phyloP scores from a whole-genome alignment of 2,797 vertebrate species.

The Lacerta agilis region DNA sequence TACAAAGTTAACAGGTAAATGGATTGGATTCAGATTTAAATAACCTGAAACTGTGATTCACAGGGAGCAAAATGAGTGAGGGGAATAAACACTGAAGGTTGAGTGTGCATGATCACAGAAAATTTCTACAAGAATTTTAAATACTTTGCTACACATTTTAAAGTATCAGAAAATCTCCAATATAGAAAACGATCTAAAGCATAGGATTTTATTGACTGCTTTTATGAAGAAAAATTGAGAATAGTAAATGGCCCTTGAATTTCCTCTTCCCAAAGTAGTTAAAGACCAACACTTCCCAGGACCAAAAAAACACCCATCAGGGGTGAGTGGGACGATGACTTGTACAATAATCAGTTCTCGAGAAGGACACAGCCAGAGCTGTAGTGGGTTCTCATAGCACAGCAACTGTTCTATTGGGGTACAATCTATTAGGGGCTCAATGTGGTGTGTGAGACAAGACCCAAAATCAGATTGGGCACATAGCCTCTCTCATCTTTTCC shows the following conservation, averaged over 20 bases:
- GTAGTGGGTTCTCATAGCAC: too few relatives aligned
- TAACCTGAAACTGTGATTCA: slow-evolving; percentile 33
- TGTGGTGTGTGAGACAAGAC: too few relatives aligned
- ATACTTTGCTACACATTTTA: slow-evolving; percentile 47
- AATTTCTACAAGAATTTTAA: slow-evolving; percentile 54
- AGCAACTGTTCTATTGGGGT: too few relatives aligned
- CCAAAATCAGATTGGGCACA: too few relatives aligned
- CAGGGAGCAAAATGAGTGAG: slow-evolving; percentile 4
- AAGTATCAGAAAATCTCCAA: slow-evolving; percentile 38
- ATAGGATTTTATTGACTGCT: slow-evolving; percentile 68
- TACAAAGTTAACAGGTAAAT: slow-evolving; percentile 31
- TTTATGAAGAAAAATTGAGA: slow-evolving; percentile 64
- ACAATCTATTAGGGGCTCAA: too few relatives aligned
- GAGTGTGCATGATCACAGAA: slow-evolving; percentile 36
- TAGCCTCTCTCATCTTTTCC: too few relatives aligned
- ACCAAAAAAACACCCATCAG: slow-evolving; percentile 9
- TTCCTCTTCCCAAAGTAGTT: slow-evolving; percentile 54
- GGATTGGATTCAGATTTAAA: slow-evolving; percentile 33
- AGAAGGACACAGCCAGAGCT: too few relatives aligned
- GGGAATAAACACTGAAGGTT: slow-evolving; percentile 59
- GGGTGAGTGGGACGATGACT: too few relatives aligned
- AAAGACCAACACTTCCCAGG: slow-evolving; percentile 65
- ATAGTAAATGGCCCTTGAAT: slow-evolving; percentile 66
- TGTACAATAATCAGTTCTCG: slow-evolving; percentile 36
- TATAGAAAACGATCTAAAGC: slow-evolving; percentile 44